Percentiles rank a stretch among this genome's conserved stretches.
Evolutionary conservation across 2,113 vertebrate genomes (phyloP).

Genomic region (Amblyornis subalaris): DNA sequence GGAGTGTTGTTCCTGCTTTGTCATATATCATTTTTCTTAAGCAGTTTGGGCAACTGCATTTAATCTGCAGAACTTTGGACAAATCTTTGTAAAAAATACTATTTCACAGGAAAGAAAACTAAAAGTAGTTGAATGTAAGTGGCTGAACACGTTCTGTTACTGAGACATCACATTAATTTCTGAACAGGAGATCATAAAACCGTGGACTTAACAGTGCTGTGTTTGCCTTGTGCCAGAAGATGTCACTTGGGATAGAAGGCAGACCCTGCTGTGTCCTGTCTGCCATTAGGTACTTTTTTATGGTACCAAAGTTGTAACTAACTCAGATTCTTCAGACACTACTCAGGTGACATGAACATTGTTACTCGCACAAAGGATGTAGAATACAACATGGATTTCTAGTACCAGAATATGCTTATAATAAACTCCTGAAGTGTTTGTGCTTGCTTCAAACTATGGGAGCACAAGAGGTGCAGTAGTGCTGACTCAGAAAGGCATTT

Average conservation of each 20-base stretch:
- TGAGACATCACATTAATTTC: background rate
- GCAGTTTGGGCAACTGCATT: background rate
- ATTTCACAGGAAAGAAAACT: background rate
- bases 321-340: background rate
- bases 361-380: background rate
- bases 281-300: background rate
- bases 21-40: background rate
- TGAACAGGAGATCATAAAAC: background rate
- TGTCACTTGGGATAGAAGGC: background rate
- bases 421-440: background rate
- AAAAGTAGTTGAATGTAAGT: background rate
- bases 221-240: background rate
- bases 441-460: background rate
- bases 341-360: accelerated
- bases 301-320: background rate
- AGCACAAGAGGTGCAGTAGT: background rate
- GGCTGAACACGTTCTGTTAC: background rate
- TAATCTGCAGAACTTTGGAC: background rate
- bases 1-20: background rate
- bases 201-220: background rate
- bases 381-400: background rate
- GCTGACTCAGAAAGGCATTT: background rate
- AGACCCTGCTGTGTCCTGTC: background rate
- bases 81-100: background rate
- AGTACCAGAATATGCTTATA: background rate